phyloP scores from a whole-genome alignment of 2,797 vertebrate species.

The Tolypeutes matacus region DNA sequence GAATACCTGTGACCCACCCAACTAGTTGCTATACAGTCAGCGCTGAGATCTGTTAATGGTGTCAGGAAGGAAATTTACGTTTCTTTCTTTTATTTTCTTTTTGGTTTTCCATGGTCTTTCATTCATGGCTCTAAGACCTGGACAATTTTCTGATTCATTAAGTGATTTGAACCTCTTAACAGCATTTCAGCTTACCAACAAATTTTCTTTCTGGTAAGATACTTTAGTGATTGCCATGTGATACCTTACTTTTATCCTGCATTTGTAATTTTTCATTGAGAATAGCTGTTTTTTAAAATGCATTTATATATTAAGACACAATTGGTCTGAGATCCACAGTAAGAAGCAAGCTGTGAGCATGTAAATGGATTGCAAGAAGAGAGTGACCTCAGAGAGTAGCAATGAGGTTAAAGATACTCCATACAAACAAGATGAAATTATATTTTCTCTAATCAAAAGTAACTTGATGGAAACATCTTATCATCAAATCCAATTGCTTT shows the following conservation, averaged over 20 bases:
- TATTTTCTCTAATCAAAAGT: background rate
- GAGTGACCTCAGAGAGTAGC: slow-evolving; percentile 52
- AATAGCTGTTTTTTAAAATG: slow-evolving; percentile 68
- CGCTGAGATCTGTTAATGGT: background rate
- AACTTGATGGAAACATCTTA: slow-evolving; percentile 42
- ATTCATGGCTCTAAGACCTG: slow-evolving; percentile 56
- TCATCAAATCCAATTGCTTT: slow-evolving; percentile 56
- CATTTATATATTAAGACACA: slow-evolving; percentile 51
- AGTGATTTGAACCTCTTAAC: slow-evolving; percentile 81
- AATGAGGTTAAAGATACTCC: slow-evolving; percentile 63
- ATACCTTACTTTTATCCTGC: slow-evolving; percentile 57
- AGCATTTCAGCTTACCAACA: slow-evolving; percentile 71
- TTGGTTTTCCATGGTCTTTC: slow-evolving; percentile 76
- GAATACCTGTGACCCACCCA: background rate
- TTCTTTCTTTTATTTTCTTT: slow-evolving; percentile 78
- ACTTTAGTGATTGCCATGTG: slow-evolving; percentile 32
- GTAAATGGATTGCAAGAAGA: slow-evolving; percentile 17
- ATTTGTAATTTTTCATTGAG: slow-evolving; percentile 42
- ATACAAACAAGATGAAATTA: slow-evolving; percentile 58
- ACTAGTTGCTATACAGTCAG: rapidly evolving
- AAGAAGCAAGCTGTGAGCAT: slow-evolving; percentile 34
- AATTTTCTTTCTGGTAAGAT: slow-evolving; percentile 77
- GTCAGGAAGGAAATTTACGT: slow-evolving; percentile 76
- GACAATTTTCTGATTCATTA: slow-evolving; percentile 84
- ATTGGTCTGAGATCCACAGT: slow-evolving; percentile 13